Percentiles rank a stretch among this genome's conserved stretches.
Evolutionary conservation across 2,797 vertebrate species (phyloP).

Genomic region (Acrossocheilus wenchowensis): DNA sequence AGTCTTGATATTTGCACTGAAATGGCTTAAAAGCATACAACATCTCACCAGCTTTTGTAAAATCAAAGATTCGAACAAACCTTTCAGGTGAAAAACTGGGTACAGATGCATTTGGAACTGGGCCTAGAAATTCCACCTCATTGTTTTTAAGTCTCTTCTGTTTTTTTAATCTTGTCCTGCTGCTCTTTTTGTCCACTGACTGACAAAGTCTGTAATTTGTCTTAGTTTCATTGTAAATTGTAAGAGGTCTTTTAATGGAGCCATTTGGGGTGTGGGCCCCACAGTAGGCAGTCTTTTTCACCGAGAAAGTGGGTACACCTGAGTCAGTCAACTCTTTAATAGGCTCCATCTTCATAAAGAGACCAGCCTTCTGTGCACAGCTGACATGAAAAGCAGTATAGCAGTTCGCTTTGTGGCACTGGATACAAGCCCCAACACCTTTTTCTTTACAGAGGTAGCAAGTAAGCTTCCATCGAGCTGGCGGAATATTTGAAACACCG

Average conservation of each 20-base stretch:
- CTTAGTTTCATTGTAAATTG: conserved; percentile 89
- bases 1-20: background rate
- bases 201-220: conserved; percentile 89
- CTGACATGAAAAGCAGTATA: conserved; percentile 98
- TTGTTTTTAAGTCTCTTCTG: conserved; percentile 88
- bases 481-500: conserved; percentile 91
- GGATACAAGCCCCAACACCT: conserved; percentile 95
- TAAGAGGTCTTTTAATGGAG: conserved; percentile 86
- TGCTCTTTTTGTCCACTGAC: conserved; percentile 77
- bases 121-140: conserved; percentile 79
- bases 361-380: conserved; percentile 92
- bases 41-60: background rate
- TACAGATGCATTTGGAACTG: conserved; percentile 78
- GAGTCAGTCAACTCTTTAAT: conserved; percentile 87
- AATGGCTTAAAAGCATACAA: background rate
- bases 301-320: conserved; percentile 86
- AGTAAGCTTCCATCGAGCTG: conserved; percentile 96
- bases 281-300: conserved; percentile 97
- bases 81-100: conserved; percentile 92
- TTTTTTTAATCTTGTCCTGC: conserved; percentile 83
- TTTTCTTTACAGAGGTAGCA: conserved; percentile 99
- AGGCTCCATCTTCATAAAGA: conserved; percentile 98
- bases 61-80: conserved; percentile 70
- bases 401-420: conserved; percentile 99
- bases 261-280: conserved; percentile 86